These are phyloP conservation scores for Bombus confusus DNA, from an alignment of 1,140 invertebrate species.

Conservation along the genomic window DNA sequence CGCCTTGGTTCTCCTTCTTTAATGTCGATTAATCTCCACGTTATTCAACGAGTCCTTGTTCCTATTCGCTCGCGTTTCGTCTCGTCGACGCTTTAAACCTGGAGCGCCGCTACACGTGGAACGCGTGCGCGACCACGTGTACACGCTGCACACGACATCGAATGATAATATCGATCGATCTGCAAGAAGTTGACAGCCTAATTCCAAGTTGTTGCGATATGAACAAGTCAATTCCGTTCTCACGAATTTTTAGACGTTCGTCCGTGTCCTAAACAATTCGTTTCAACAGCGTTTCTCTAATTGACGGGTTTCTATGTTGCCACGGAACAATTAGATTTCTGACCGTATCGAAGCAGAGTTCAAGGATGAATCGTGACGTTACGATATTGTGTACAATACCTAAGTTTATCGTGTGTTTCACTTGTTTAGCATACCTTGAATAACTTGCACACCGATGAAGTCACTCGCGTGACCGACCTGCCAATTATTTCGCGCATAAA, in stretches of 20 bases:
- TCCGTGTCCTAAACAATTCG: too few relatives aligned
- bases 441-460: neutral
- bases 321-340: neutral
- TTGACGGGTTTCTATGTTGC: neutral
- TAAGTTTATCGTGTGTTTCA: neutral
- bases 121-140: slow-evolving; percentile 52
- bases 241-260: neutral
- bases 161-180: slow-evolving; percentile 27
- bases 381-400: neutral
- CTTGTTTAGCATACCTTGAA: slow-evolving; percentile 4
- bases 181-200: slow-evolving; percentile 11
- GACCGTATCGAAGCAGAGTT: neutral
- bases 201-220: neutral
- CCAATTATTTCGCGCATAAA: slow-evolving; percentile 9
- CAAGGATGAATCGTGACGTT: neutral
- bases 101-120: slow-evolving; percentile 27
- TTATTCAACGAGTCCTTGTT: neutral
- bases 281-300: neutral
- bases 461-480: slow-evolving; percentile 4
- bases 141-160: slow-evolving; percentile 14
- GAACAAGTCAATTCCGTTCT: neutral
- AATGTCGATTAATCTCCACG: neutral
- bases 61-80: neutral
- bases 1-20: too few relatives aligned
- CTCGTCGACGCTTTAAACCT: slow-evolving; percentile 2